Evolutionary conservation across 2,888 invertebrate species (phyloP).

Genomic region (Drosophila planitibia): DNA sequence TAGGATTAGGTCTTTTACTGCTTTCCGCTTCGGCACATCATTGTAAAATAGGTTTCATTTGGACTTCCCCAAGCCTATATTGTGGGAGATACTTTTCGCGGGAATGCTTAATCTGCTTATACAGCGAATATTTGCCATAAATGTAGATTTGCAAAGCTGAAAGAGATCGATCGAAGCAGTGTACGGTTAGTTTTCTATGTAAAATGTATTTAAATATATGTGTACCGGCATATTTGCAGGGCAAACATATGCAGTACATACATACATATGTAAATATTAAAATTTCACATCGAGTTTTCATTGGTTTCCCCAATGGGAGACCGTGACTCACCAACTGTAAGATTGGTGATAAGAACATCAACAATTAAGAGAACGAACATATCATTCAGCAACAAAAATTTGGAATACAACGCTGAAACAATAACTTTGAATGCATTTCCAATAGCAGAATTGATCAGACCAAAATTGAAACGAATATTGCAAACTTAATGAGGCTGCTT

Average conservation of each 20-base stretch:
- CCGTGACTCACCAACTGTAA: conserved; percentile 68
- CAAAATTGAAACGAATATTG: neutral
- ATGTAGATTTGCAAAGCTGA: conserved; percentile 62
- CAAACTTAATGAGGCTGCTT: neutral
- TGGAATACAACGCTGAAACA: rapidly evolving
- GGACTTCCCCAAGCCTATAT: neutral
- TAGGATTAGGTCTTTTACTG: neutral
- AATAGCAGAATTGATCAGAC: conserved; percentile 71
- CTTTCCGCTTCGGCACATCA: too few species aligned
- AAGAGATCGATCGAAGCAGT: neutral
- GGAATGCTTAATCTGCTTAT: conserved; percentile 62
- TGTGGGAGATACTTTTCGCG: conserved; percentile 37
- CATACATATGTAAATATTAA: neutral
- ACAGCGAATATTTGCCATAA: conserved; percentile 73
- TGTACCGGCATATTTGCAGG: neutral
- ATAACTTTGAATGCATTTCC: conserved; percentile 43
- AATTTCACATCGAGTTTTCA: neutral
- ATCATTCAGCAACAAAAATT: too few species aligned
- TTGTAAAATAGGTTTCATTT: neutral
- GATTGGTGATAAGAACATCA: conserved; percentile 23
- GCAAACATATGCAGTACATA: neutral
- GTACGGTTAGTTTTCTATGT: conserved; percentile 8
- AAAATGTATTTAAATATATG: neutral
- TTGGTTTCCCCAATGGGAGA: neutral
- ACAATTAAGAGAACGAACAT: neutral